These are phyloP conservation scores for Hippocampus zosterae DNA, from an alignment of 2,113 vertebrate genomes.

Conservation along the genomic window DNA sequence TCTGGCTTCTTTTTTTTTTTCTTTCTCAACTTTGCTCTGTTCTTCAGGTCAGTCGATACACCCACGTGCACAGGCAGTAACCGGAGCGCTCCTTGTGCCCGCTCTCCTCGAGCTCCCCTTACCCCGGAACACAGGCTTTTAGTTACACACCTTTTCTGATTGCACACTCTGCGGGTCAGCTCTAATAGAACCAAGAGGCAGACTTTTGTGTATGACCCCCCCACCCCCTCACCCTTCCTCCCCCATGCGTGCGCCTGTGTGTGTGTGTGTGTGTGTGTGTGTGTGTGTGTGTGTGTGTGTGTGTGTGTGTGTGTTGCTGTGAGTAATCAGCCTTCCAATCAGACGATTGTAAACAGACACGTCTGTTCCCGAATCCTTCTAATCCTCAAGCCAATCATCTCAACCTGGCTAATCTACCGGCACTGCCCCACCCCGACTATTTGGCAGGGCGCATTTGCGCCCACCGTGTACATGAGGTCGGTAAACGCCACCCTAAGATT, in stretches of 20 bases:
- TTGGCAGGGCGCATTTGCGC: neutral
- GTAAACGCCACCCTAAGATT: slow-evolving; percentile 51
- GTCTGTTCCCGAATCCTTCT: slow-evolving; percentile 54
- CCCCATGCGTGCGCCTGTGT: slow-evolving; percentile 18
- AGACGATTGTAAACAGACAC: slow-evolving; percentile 63
- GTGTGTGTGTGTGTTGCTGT: slow-evolving; percentile 14
- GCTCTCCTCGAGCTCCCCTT: slow-evolving; percentile 64
- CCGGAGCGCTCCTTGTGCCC: slow-evolving; percentile 64
- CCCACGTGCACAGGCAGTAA: slow-evolving; percentile 52
- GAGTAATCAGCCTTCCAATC: slow-evolving; percentile 61
- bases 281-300: slow-evolving; percentile 11
- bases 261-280: slow-evolving; percentile 9
- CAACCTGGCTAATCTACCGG: slow-evolving; percentile 59
- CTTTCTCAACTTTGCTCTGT: slow-evolving; percentile 26
- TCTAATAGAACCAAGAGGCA: slow-evolving; percentile 34
- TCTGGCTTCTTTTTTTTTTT: slow-evolving; percentile 43
- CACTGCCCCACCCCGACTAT: slow-evolving; percentile 16
- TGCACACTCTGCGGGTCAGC: slow-evolving; percentile 62
- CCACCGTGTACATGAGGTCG: slow-evolving; percentile 33
- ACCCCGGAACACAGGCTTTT: slow-evolving; percentile 58
- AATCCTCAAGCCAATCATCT: slow-evolving; percentile 66
- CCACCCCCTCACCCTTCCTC: neutral
- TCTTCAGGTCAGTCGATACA: slow-evolving; percentile 54
- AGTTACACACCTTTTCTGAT: slow-evolving; percentile 75
- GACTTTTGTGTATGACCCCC: slow-evolving; percentile 26